Base-by-base conservation (phyloP, 2,888 invertebrate genomes). In the Drosophila histrio region DNA sequence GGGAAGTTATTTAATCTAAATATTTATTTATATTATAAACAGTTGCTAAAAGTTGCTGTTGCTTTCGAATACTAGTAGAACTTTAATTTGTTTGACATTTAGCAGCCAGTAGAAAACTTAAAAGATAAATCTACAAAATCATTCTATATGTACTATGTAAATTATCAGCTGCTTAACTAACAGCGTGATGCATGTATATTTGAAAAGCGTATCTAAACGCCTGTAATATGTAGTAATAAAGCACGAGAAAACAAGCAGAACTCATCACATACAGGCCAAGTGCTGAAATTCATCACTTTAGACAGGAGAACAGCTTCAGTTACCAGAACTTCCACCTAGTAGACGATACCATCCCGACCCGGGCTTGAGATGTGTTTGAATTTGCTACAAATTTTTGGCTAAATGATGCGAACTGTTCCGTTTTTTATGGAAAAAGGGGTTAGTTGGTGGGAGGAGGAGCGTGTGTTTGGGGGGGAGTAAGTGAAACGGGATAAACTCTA, bases 231-330 rank as follows among this genome's bases (percentile, higher is more conserved):
- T 17, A 28, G 47, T 28, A 60, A 57, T 62, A 62, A 62, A 62
- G 24, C 32, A 57, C 17, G 21, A 13, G 62, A 17, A 54, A 47
- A 54, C 50, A 28, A 52, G 57, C 47, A 19, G 28, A 47, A 53
- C 59, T 56, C 43, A 57, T 52, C 66, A 59, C 54, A 57, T 52
- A 32, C 36, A 61, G 49, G 43, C 17, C 58, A 39, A 72, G 41
- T 72, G 52, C 58, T 71, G 73, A 76, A 80, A 83, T 83, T 79
- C 79, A 79, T 87, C 82, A 87, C 81, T 77, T 67, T 58, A 63
- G 81, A 72, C 67, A 68, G 72, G 26, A 69, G 62, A 30, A 24
- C 62, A 30, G 60, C 36, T 56, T 41, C 44, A 59, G 44, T 24
- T 32, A 43, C 1, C 28, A 38, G 21, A 53, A 41, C 56, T 57